Percentiles rank a stretch among this genome's conserved stretches.
Conservation (phyloP, 2,888 invertebrate genomes). For the Tipula lateralis region DNA sequence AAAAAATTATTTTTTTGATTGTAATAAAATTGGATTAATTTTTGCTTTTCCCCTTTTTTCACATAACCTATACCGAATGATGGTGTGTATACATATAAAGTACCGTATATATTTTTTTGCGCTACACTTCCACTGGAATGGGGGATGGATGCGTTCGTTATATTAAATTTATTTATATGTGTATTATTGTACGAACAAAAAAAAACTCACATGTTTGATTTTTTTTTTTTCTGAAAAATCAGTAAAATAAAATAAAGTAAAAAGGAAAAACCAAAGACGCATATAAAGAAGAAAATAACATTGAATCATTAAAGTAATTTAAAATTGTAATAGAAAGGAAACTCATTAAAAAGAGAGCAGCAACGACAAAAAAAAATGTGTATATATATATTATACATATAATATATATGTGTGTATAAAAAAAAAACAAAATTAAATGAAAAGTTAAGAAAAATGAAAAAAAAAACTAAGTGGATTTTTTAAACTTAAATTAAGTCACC, state of each 20-base stretch:
- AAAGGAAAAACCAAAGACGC: neutral
- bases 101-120: neutral
- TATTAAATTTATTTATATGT: slow-evolving; percentile 20
- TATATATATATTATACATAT: neutral
- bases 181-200: neutral
- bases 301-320: slow-evolving; percentile 24
- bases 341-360: slow-evolving; percentile 24
- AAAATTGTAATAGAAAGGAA: slow-evolving; percentile 24
- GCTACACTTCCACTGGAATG: neutral
- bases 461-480: neutral
- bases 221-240: neutral
- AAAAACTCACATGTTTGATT: slow-evolving; percentile 1
- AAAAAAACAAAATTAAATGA: neutral
- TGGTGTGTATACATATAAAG: neutral
- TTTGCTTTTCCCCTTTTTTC: neutral
- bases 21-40: slow-evolving; percentile 24
- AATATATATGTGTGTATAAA: neutral
- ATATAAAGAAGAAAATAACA: neutral
- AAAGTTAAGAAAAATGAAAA: slow-evolving; percentile 13
- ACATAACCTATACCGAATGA: neutral
- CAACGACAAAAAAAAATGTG: neutral
- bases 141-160: slow-evolving; percentile 11
- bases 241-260: neutral
- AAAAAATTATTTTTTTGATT: slow-evolving; percentile 13
- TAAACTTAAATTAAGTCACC: neutral